Base-by-base conservation (phyloP, 2,888 invertebrate species). In the Campaea margaritaria region DNA sequence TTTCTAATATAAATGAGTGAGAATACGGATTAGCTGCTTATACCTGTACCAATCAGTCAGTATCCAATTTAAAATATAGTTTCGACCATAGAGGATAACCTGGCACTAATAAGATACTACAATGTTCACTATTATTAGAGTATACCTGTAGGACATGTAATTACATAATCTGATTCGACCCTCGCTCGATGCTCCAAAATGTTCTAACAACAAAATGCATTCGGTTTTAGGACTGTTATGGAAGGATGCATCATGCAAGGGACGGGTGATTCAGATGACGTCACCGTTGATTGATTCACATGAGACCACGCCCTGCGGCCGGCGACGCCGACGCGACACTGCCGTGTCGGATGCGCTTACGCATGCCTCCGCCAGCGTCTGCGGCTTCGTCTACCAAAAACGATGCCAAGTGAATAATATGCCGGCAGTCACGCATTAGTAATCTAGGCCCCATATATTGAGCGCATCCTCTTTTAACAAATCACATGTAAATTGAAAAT, bases 271-370 rank as follows among this genome's bases (percentile, higher is more conserved):
- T 64, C 67, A 59, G 74, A 69, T 87, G 88, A 90, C 90, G 89
- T 87, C 86, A 88, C 77, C 60, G 73, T 75, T 88, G 87, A 89
- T 80, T 89, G 86, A 89, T 79, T 82, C 81, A 76, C 75, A 70
- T 78, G 73, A 69, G 74, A 76, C 78, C 69, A 66, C 73, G 72
- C 68, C 70, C 69, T 38, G 44, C 36, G 46, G 16, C 21, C 34
- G 45, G 14, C 42, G n/a, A n/a, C 21, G 21, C 21, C 73, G 72
- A 67, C 70, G 69, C 28, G 44, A 27, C 39, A 16, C 21, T 27
- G 45, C 14, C 42, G n/a, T 65, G 67, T 67, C 68, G 63, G 72
- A 75, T 81, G 83, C 83, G 83, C 82, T 81, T 82, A 84, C 84
- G 83, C 86, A 87, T 85, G 78, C 81, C 70, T 76, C 76, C 39